Evolutionary conservation across 2,113 vertebrate genomes (phyloP).

Genomic region (Mustelus asterias): DNA sequence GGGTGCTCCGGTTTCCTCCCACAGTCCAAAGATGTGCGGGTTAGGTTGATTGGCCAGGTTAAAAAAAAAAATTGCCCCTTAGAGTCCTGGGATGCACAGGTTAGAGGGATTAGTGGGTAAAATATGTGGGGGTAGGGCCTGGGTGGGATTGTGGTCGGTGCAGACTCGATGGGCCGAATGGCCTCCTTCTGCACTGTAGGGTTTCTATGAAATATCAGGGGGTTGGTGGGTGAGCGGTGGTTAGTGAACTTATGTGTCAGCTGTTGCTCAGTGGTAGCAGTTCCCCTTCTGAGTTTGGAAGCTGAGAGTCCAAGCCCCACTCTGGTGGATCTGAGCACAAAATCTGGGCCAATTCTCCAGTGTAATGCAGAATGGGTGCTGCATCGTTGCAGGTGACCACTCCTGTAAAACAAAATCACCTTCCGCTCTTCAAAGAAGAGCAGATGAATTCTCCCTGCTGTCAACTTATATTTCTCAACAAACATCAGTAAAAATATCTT

Average conservation of each 20-base stretch:
- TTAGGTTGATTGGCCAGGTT: too few species aligned
- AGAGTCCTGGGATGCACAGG: too few species aligned
- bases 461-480: not conserved
- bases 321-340: not conserved
- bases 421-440: not conserved
- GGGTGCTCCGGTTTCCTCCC: too few species aligned
- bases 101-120: too few species aligned
- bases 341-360: not conserved
- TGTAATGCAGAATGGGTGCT: not conserved
- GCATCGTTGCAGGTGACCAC: not conserved
- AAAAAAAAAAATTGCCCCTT: too few species aligned
- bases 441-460: not conserved
- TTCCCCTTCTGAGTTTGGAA: not conserved
- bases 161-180: too few species aligned
- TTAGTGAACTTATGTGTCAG: too few species aligned
- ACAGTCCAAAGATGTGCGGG: too few species aligned
- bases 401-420: not conserved
- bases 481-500: not conserved
- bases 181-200: too few species aligned
- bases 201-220: not conserved
- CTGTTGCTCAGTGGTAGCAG: not conserved
- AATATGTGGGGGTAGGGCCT: too few species aligned
- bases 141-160: too few species aligned
- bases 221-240: not conserved
- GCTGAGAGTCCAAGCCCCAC: not conserved